Percentiles rank a stretch among this genome's conserved stretches.
Evolutionary conservation across 2,888 invertebrate species (phyloP).

Genomic region (Entomobrya proxima): DNA sequence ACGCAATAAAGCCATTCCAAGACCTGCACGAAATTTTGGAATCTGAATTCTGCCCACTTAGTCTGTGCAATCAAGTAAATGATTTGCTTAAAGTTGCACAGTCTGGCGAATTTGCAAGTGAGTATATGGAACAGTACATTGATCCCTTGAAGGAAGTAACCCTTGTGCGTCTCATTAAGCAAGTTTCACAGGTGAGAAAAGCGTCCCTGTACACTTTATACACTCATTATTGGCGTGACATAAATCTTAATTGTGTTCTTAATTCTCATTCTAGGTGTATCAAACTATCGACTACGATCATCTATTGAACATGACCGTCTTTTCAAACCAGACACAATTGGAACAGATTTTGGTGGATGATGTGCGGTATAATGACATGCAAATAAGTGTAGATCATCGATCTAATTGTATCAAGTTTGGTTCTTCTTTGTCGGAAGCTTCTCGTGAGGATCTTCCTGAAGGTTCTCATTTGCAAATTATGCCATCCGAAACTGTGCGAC

Average conservation of each 20-base stretch:
- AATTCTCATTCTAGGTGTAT: conserved; percentile 84
- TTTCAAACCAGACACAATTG: conserved; percentile 90
- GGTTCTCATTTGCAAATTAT: conserved; percentile 95
- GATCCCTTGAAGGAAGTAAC: conserved; percentile 93
- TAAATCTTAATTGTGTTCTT: too few species aligned
- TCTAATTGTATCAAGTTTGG: conserved; percentile 92
- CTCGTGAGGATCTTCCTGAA: conserved; percentile 94
- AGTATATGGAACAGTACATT: conserved; percentile 88
- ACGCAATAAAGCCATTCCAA: conserved; percentile 91
- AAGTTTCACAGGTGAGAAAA: conserved; percentile 78
- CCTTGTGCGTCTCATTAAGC: conserved; percentile 90
- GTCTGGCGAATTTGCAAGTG: conserved; percentile 80
- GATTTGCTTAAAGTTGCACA: conserved; percentile 86
- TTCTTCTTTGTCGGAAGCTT: conserved; percentile 93
- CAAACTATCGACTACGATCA: conserved; percentile 93
- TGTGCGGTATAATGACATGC: conserved; percentile 96
- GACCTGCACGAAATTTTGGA: conserved; percentile 94
- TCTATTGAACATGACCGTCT: conserved; percentile 89
- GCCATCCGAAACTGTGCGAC: conserved; percentile 95
- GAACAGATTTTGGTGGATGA: conserved; percentile 96
- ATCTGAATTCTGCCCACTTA: conserved; percentile 96
- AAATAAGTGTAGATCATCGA: conserved; percentile 84
- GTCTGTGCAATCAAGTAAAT: conserved; percentile 89
- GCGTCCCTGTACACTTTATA: too few species aligned
- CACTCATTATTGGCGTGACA: too few species aligned